Percentiles rank a stretch among this genome's conserved stretches.
phyloP scores from a whole-genome alignment of 2,797 vertebrate genomes.

The Craterocephalus amniculus region DNA sequence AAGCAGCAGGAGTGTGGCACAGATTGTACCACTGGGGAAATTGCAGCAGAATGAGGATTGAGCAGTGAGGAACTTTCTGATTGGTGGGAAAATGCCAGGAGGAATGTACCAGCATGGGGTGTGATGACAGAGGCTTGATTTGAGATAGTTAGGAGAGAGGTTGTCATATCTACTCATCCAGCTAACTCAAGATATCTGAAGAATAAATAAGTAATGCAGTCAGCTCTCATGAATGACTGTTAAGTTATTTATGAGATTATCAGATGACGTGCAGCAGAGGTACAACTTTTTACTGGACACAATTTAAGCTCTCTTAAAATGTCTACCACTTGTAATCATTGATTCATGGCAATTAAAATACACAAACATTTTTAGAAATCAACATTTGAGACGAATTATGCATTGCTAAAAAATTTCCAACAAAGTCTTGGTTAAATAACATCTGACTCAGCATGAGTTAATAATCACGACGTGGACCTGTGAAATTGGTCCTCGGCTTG shows the following conservation, averaged over 20 bases:
- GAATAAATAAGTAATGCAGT: constrained; percentile 40
- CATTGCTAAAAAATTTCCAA: too few relatives aligned
- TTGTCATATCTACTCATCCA: constrained; percentile 42
- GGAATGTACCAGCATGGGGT: constrained; percentile 35
- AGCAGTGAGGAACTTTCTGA: constrained; percentile 31
- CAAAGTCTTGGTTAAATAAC: too few relatives aligned
- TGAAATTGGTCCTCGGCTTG: background rate
- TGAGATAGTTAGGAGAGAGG: constrained; percentile 33
- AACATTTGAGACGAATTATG: too few relatives aligned
- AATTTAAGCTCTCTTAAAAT: background rate
- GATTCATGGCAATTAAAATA: background rate
- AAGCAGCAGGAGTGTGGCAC: constrained; percentile 38
- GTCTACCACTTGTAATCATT: background rate
- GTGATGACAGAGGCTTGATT: constrained; percentile 25
- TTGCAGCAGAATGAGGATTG: constrained; percentile 14
- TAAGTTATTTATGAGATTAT: constrained; percentile 41
- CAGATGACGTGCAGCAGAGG: constrained; percentile 1
- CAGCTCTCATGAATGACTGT: constrained; percentile 25
- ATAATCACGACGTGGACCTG: background rate
- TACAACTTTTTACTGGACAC: constrained; percentile 21
- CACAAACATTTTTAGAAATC: too few relatives aligned
- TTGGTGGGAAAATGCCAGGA: constrained; percentile 21
- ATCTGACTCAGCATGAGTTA: background rate
- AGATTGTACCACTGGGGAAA: constrained; percentile 22
- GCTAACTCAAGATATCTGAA: constrained; percentile 28